A percentile compares a stretch with the other conserved stretches of the same genome.
Conservation (phyloP, 2,888 invertebrate species). For the Timema cristinae region DNA sequence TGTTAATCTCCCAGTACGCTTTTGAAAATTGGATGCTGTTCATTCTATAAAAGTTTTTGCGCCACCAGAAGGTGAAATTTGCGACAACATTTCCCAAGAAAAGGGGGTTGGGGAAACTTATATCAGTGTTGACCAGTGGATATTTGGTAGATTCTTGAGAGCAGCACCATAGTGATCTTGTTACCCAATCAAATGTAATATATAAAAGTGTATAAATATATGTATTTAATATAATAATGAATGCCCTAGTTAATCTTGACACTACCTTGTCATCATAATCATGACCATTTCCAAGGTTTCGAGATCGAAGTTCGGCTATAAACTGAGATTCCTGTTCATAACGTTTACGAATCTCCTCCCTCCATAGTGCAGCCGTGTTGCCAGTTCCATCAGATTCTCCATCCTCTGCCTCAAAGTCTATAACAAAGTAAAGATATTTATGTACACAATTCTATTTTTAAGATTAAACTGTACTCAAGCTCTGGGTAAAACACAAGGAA, state of each 20-base stretch:
- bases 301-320: slow-evolving; percentile 52
- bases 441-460: not conserved
- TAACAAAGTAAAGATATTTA: slow-evolving; percentile 8
- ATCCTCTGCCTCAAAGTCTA: slow-evolving; percentile 61
- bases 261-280: slow-evolving; percentile 29
- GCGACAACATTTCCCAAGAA: too few relatives aligned
- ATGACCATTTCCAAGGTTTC: slow-evolving; percentile 43
- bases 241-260: not conserved
- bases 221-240: not conserved
- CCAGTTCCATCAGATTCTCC: slow-evolving; percentile 53
- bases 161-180: not conserved
- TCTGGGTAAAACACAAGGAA: too few relatives aligned
- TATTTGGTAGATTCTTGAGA: not conserved
- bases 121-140: not conserved
- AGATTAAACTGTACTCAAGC: not conserved
- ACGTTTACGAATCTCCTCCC: slow-evolving; percentile 54
- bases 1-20: too few relatives aligned
- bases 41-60: too few relatives aligned
- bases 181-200: not conserved
- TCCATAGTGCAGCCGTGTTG: slow-evolving; percentile 44
- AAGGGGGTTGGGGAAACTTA: not conserved
- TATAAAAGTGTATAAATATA: not conserved
- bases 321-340: slow-evolving; percentile 57
- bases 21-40: too few relatives aligned
- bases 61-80: too few relatives aligned